Base-by-base conservation (phyloP, 2,797 vertebrate species). In the Falco concolor region DNA sequence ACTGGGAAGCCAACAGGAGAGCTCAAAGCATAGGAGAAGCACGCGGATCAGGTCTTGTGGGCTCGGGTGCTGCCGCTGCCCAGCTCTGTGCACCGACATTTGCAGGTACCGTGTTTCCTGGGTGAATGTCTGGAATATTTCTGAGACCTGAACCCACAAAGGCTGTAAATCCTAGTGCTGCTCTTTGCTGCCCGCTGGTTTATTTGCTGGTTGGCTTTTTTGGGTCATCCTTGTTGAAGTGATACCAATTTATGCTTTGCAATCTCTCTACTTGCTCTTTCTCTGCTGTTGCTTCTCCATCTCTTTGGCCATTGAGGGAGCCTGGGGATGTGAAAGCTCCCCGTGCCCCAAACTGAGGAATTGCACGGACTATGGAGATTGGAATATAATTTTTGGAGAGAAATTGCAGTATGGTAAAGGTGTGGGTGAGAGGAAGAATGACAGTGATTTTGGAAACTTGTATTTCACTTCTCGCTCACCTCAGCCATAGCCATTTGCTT, bases 1-100 rank as follows among this genome's bases (percentile, higher is more conserved):
- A 30, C 53, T 68, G 16, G 21, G 32, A 56, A 73, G 75, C 27
- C 59, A 57, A 13, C 9, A 15, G 53, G 47, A n/a, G 34, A 8
- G 17, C 53, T 72, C 2, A 3, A 21, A n/a, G 80, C 0, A 0
- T 8, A 12, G 69, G 47, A 77, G 16, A 14, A 77, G 30, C 3
- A 0, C 17, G 1, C 18, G 49, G 63, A 16, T 67, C 10, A 1
- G 16, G 42, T 32, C 16, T 0, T 30, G 17, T 32, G 80, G 50
- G 61, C 63, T 64, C 2, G 2, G 69, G 14, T 36, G 57, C 50
- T 30, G 30, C 47, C 50, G 0, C 24, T 57, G 40, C n/a, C 64
- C 56, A 34, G 50, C 59, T 30, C 65, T 24, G 45, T 9, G 22
- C 50, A 3, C n/a, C 2, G 38, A 10, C 4, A 1, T 34, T 49